Evolutionary conservation across 2,113 vertebrate species (phyloP).

Genomic region (Rallus limicola): DNA sequence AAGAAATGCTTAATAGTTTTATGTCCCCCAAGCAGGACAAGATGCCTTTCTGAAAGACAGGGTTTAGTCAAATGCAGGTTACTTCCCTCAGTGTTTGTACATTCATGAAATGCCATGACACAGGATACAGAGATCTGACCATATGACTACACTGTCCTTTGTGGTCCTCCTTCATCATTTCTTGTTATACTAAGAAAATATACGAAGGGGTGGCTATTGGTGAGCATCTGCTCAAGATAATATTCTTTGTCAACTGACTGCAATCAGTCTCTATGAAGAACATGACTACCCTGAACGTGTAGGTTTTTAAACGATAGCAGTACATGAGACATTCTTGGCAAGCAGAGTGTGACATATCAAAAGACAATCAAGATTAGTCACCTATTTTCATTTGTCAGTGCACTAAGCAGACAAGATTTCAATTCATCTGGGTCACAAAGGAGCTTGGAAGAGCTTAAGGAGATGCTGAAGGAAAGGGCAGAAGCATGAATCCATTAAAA

Average conservation of each 20-base stretch:
- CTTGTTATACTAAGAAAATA: not conserved
- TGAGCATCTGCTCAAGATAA: not conserved
- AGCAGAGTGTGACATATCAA: not conserved
- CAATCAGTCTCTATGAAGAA: slow-evolving; percentile 5
- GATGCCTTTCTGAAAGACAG: not conserved
- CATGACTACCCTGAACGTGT: not conserved
- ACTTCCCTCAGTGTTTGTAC: not conserved
- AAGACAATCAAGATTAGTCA: slow-evolving; percentile 22
- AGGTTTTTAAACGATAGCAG: not conserved
- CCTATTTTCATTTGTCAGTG: not conserved
- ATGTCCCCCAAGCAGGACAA: not conserved
- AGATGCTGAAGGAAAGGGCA: not conserved
- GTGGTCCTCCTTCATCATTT: not conserved
- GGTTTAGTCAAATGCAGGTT: not conserved
- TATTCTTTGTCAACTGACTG: not conserved
- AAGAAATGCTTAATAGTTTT: not conserved
- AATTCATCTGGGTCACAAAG: not conserved
- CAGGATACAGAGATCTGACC: not conserved
- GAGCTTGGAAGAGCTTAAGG: slow-evolving; percentile 8
- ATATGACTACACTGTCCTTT: not conserved
- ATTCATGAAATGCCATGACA: not conserved
- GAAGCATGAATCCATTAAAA: not conserved
- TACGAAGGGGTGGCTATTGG: not conserved
- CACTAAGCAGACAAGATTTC: slow-evolving; percentile 15
- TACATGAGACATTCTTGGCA: not conserved